A percentile compares a stretch with the other conserved stretches of the same genome.
phyloP scores from a whole-genome alignment of 2,797 vertebrate species.

The Gobio occitaniae region DNA sequence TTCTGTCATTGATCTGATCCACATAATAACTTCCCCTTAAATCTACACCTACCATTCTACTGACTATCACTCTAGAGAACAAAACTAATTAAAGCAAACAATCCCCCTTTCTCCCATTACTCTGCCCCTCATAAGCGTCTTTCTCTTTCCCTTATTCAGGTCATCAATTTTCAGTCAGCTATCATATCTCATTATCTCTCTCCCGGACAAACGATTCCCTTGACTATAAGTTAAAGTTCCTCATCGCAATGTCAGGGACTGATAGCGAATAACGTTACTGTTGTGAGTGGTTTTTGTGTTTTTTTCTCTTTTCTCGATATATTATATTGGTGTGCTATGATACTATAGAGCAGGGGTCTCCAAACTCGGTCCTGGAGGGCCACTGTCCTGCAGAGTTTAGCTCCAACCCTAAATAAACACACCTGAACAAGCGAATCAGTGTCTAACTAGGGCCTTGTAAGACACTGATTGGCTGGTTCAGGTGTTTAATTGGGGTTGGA shows the following conservation, averaged over 20 bases:
- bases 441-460: too few species aligned
- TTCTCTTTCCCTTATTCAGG: conserved; percentile 45
- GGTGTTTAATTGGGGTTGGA: too few species aligned
- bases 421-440: too few species aligned
- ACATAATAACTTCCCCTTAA: conserved; percentile 3
- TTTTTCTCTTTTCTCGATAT: background rate
- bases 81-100: conserved; percentile 48
- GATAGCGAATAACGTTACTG: conserved; percentile 5
- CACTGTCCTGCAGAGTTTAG: too few species aligned
- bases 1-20: conserved; percentile 2
- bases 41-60: background rate
- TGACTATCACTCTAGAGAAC: conserved; percentile 33
- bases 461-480: too few species aligned
- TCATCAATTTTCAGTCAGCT: conserved; percentile 43
- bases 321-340: background rate
- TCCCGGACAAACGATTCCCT: conserved; percentile 34
- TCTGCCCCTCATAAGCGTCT: conserved; percentile 1
- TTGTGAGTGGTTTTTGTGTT: background rate
- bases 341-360: too few species aligned
- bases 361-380: too few species aligned
- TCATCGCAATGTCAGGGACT: background rate
- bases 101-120: conserved; percentile 1
- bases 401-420: too few species aligned
- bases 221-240: conserved; percentile 30
- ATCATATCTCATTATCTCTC: conserved; percentile 52